Conservation (phyloP, 2,113 vertebrate species). For the Sebastes fasciatus region DNA sequence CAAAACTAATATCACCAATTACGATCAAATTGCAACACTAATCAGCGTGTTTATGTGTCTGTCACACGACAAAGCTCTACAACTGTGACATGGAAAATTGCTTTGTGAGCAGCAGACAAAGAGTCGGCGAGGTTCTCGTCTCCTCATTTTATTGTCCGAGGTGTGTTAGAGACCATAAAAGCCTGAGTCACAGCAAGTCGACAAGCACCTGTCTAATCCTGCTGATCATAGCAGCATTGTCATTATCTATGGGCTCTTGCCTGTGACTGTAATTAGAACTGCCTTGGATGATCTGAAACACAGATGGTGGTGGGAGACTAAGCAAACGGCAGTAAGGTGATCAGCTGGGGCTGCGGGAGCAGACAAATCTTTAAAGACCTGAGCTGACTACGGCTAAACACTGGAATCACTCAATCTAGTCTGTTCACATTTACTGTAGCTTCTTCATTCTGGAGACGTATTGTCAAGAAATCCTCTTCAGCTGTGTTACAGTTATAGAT, state of each 20-base stretch:
- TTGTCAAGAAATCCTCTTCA: not conserved
- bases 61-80: not conserved
- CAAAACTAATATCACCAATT: not conserved
- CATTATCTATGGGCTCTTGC: slow-evolving; percentile 76
- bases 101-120: slow-evolving; percentile 42
- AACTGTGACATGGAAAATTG: not conserved
- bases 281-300: slow-evolving; percentile 76
- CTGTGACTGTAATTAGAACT: slow-evolving; percentile 77
- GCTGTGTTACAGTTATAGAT: not conserved
- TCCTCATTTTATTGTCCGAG: slow-evolving; percentile 50
- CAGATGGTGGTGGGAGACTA: slow-evolving; percentile 80
- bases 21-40: not conserved
- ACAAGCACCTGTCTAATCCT: slow-evolving; percentile 82
- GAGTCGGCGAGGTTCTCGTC: slow-evolving; percentile 36
- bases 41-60: not conserved
- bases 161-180: slow-evolving; percentile 62
- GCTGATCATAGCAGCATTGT: slow-evolving; percentile 81
- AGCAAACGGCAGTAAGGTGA: slow-evolving; percentile 72
- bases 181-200: slow-evolving; percentile 56
- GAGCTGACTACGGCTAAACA: slow-evolving; percentile 58
- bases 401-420: not conserved
- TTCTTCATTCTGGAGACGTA: not conserved
- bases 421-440: slow-evolving; percentile 4
- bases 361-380: slow-evolving; percentile 73
- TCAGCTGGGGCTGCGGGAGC: slow-evolving; percentile 57